Base-by-base conservation (phyloP, 2,113 vertebrate species). In the Edolisoma coerulescens region DNA sequence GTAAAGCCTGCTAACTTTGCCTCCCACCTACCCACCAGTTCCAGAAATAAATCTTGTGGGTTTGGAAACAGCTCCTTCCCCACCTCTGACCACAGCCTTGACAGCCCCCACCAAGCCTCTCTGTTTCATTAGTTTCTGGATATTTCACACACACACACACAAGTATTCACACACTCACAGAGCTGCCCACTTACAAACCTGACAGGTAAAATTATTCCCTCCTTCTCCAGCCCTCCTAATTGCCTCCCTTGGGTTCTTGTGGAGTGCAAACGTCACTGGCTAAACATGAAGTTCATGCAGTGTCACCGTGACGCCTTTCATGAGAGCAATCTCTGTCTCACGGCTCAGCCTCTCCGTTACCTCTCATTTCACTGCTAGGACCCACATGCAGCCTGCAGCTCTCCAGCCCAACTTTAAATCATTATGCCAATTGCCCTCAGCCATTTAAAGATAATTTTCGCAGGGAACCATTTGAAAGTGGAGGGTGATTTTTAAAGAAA, bases 121-220 rank as follows among this genome's bases (percentile, higher is more conserved):
- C 89, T 2, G 1, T 75, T 94, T 84, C 96, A 89, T 93, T 93
- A 45, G 3, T 67, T 94, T 45, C 80, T 96, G 92, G 76, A 75
- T 82, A 73, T 59, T 75, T 93, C 90, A 69, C n/a, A 39, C 32
- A 19, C 88, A 71, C 91, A 87, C 87, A 65, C 30, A 87, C 70
- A 59, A 88, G 42, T 33, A 70, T 10, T 44, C 86, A 67, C 42
- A 75, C 81, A 56, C 63, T 74, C 76, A 54, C 23, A 92, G 65
- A 81, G 89, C 93, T 95, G 92, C 90, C 95, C 95, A 94, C 93
- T 92, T 92, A 60, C 60, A 75, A 84, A 89, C 56, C 80, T 93
- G 93, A 94, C 95, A 96, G 92, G 93, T 90, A 53, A 94, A 96
- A 96, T 96, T 84, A 96, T 71, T 92, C 96, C 95, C 90, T 90